These are phyloP conservation scores for Tiphia femorata DNA, from an alignment of 2,888 invertebrate species.

Conservation along the genomic window DNA sequence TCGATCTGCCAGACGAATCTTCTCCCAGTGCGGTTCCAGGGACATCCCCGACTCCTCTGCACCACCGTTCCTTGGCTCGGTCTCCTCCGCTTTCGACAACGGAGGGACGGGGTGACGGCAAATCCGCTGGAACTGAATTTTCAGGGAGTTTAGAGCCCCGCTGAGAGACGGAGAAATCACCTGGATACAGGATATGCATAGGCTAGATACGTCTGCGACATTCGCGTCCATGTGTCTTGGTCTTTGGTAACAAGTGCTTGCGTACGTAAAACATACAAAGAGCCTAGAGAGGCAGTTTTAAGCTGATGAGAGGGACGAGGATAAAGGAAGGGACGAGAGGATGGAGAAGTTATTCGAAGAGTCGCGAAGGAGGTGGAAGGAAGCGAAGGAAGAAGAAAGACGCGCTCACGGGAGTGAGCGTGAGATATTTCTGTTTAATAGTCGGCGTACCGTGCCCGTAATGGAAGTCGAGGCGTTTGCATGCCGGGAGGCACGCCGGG, in stretches of 20 bases:
- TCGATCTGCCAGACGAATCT: constrained; percentile 17
- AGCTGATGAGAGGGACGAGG: constrained; percentile 2
- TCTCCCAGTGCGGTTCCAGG: neutral
- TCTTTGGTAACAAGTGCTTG: too few relatives aligned
- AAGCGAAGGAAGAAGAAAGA: neutral
- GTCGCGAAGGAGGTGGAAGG: neutral
- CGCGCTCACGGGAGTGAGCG: constrained; percentile 17
- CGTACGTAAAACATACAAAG: too few relatives aligned
- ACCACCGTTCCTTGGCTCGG: too few relatives aligned
- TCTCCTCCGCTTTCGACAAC: neutral
- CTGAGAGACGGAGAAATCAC: constrained; percentile 9
- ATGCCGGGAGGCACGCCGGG: constrained; percentile 42
- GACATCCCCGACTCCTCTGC: too few relatives aligned
- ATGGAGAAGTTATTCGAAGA: constrained; percentile 2
- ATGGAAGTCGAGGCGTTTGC: constrained; percentile 47
- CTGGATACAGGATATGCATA: too few relatives aligned
- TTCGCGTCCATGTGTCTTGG: too few relatives aligned
- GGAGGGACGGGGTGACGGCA: neutral
- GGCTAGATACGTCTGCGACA: too few relatives aligned
- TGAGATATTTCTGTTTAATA: constrained; percentile 54
- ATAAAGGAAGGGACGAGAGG: constrained; percentile 10
- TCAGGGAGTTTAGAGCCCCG: constrained; percentile 23
- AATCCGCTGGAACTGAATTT: constrained; percentile 29
- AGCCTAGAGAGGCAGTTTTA: too few relatives aligned
- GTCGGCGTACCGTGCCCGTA: constrained; percentile 9